Evolutionary conservation across 1,140 invertebrate species (phyloP).

Genomic region (Cephus cinctus): DNA sequence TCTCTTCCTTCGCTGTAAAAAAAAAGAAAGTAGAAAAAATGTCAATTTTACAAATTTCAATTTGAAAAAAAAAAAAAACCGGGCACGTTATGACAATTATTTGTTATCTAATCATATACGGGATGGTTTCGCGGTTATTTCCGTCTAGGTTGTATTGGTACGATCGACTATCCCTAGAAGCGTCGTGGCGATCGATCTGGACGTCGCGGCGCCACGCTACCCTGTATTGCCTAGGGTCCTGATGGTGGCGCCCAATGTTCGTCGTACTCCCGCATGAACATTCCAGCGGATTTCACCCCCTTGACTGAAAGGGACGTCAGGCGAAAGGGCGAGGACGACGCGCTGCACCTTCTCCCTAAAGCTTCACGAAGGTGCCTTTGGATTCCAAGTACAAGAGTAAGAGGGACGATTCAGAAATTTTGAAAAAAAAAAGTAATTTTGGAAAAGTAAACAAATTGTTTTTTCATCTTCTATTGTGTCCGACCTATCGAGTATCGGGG

Average conservation of each 20-base stretch:
- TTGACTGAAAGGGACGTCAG: background rate
- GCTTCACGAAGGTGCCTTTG: no score
- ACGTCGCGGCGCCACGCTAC: conserved; percentile 23
- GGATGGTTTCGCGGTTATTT: no score
- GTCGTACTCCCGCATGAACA: background rate
- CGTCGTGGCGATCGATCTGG: conserved; percentile 36
- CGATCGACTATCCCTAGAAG: no score
- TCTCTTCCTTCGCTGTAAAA: conserved; percentile 52
- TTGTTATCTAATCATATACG: conserved; percentile 7
- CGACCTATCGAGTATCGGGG: no score
- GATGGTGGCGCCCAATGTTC: no score
- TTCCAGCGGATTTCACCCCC: background rate
- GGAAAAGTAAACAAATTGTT: no score
- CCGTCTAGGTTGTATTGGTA: no score
- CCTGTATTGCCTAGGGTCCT: background rate
- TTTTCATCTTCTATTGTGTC: no score
- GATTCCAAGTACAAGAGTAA: no score
- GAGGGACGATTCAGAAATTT: background rate
- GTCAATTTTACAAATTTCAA: no score
- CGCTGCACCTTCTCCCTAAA: no score
- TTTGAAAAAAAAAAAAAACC: conserved; percentile 7
- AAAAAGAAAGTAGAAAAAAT: conserved; percentile 15
- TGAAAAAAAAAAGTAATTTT: background rate
- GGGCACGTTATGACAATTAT: background rate
- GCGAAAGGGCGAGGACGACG: background rate